Conservation (phyloP, 2,113 vertebrate genomes). For the Oryzias melastigma region DNA sequence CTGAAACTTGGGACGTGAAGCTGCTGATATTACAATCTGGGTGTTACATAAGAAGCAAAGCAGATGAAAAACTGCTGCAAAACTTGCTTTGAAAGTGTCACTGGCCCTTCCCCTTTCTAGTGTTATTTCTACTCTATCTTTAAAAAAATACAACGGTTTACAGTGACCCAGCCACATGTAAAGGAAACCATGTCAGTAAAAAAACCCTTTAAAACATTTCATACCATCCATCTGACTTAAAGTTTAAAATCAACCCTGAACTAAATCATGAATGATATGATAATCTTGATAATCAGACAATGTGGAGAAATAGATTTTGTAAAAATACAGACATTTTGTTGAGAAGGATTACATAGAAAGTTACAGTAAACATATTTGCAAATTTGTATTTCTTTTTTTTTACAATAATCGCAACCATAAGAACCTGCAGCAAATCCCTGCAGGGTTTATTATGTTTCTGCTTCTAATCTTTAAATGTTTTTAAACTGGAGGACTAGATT, state of each 20-base stretch:
- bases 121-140: slow-evolving; percentile 17
- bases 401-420: too few species aligned
- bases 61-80: neutral
- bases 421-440: neutral
- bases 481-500: too few species aligned
- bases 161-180: too few species aligned
- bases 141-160: neutral
- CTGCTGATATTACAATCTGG: slow-evolving; percentile 41
- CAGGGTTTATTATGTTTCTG: neutral
- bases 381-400: neutral
- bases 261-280: slow-evolving; percentile 9
- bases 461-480: neutral
- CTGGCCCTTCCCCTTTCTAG: neutral
- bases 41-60: neutral
- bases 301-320: neutral
- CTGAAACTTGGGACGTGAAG: slow-evolving; percentile 38
- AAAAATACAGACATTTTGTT: neutral
- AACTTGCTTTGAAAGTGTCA: neutral
- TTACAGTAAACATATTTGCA: neutral
- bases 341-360: neutral
- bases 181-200: too few species aligned
- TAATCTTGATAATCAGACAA: neutral
- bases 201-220: too few species aligned
- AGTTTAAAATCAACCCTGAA: slow-evolving; percentile 11
- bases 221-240: too few species aligned